A percentile compares a stretch with the other conserved stretches of the same genome.
These are phyloP conservation scores for Minunthozetes semirufus DNA, from an alignment of 2,888 invertebrate genomes.

Conservation along the genomic window DNA sequence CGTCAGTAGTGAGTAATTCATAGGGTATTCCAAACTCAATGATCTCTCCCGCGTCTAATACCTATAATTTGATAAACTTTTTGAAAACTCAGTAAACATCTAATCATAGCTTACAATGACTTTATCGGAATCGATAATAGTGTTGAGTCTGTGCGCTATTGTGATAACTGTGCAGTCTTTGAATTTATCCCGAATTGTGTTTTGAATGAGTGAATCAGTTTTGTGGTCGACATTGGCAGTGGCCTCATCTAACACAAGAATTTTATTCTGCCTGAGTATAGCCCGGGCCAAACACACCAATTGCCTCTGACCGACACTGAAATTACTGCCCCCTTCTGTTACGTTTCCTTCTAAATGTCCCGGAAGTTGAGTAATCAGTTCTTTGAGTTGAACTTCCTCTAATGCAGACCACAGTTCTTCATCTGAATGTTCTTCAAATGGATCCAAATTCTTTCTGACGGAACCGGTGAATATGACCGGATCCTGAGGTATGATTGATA, in stretches of 20 bases:
- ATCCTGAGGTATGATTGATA: constrained; percentile 89
- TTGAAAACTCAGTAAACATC: constrained; percentile 83
- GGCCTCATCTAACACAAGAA: constrained; percentile 45
- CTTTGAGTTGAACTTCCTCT: constrained; percentile 29
- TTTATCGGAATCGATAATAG: not conserved
- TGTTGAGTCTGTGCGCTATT: constrained; percentile 60
- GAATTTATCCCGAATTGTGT: constrained; percentile 68
- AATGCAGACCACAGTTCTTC: not conserved
- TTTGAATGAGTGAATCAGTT: constrained; percentile 70
- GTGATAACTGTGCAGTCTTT: constrained; percentile 72
- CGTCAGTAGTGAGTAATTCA: constrained; percentile 17
- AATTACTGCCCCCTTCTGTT: constrained; percentile 50
- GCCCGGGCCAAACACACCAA: constrained; percentile 34
- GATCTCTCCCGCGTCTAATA: constrained; percentile 46
- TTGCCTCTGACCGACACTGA: constrained; percentile 34
- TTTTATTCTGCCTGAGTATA: constrained; percentile 27
- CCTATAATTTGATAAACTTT: constrained; percentile 58
- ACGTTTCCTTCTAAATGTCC: constrained; percentile 43
- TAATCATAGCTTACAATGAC: constrained; percentile 50
- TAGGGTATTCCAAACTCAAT: constrained; percentile 26
- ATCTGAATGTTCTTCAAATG: constrained; percentile 64
- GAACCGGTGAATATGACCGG: constrained; percentile 81
- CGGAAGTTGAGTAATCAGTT: constrained; percentile 1
- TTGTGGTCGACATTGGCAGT: constrained; percentile 66
- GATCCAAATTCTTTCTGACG: constrained; percentile 79